Base-by-base conservation (phyloP, 2,888 invertebrate species). In the Drosophila suboccidentalis region DNA sequence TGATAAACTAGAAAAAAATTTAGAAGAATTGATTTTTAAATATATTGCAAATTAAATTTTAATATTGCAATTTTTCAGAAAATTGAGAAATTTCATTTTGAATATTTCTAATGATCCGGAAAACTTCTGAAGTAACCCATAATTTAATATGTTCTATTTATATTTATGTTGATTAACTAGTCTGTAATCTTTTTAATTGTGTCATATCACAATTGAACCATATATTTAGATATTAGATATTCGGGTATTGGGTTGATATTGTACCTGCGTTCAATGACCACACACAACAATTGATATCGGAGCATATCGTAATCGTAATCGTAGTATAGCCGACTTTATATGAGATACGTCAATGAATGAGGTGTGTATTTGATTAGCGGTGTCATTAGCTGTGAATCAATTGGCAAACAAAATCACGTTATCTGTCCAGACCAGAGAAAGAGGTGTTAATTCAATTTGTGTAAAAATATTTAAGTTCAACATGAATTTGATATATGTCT, bases 321-420 rank as follows among this genome's bases (percentile, higher is more conserved):
- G 41, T 63, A 78, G 15, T 13, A 50, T 53, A 22, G n/a, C 32
- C 22, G 13, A 34, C 26, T 57, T 38, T 8, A 53, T 53, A 41
- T 22, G 34, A 44, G 32, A 64, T 47, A 58, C 43, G 51, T 63
- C 34, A 50, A 51, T 60, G 44, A 43, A 29, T 39, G 44, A 62
- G 46, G 64, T 44, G 44, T 47, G 19, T 54, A 64, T 79, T 80
- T 76, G 61, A 85, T 83, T 86, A 77, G 51, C 74, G 51, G 9
- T 15, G 47, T 81, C 49, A 77, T 71, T 80, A 54, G 60, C 55
- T 75, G 78, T 57, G 57, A 81, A 86, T 82, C 64, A 68, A 64
- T 47, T 49, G 72, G 13, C 50, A 55, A 54, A 68, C 53, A 59
- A 80, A 71, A 65, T 51, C 69, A 54, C 66, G 81, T 70, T 80